phyloP scores from a whole-genome alignment of 2,888 invertebrate genomes.

The Hedya salicella region DNA sequence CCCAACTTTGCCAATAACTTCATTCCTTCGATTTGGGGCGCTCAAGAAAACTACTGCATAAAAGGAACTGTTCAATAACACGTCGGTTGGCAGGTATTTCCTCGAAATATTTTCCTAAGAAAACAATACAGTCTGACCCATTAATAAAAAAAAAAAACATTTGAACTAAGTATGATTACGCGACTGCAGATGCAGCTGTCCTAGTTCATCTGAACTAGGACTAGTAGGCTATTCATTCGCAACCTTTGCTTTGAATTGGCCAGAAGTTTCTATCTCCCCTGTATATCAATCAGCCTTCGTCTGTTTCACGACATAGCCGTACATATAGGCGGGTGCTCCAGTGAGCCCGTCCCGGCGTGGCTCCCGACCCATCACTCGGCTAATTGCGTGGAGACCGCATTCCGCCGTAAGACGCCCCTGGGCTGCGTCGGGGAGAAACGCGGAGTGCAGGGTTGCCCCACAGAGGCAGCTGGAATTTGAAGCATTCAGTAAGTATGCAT shows the following conservation, averaged over 20 bases:
- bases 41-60: conserved; percentile 14
- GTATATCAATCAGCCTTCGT: neutral
- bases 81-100: neutral
- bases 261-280: too few species aligned
- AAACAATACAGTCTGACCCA: too few species aligned
- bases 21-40: conserved; percentile 5
- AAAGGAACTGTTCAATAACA: neutral
- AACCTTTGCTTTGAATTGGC: too few species aligned
- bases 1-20: conserved; percentile 32
- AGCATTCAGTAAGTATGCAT: neutral
- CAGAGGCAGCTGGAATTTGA: neutral
- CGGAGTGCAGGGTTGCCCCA: neutral
- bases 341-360: neutral
- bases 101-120: neutral
- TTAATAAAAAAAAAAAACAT: too few species aligned
- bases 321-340: too few species aligned
- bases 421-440: neutral
- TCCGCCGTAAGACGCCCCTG: neutral
- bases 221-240: too few species aligned
- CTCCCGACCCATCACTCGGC: neutral
- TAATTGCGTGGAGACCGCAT: neutral
- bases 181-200: too few species aligned
- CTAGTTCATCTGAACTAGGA: too few species aligned
- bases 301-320: neutral
- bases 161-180: too few species aligned